Evolutionary conservation across 1,140 invertebrate genomes (phyloP).

Genomic region (Drosophila athabasca): DNA sequence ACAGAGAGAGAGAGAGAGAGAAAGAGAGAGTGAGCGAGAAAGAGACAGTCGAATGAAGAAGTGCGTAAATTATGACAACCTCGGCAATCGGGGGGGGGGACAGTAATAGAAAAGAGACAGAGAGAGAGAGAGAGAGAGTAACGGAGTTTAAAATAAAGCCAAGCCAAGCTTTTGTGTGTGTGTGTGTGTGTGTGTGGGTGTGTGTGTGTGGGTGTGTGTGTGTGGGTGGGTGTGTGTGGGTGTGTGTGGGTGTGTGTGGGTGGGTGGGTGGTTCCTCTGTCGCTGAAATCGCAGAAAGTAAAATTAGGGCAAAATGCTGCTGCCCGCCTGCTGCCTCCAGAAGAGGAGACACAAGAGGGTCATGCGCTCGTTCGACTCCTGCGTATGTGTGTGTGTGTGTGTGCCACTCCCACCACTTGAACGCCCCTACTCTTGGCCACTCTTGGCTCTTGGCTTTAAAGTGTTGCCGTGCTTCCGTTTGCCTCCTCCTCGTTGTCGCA

Average conservation of each 20-base stretch:
- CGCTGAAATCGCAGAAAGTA: conserved; percentile 74
- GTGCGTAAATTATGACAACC: conserved; percentile 80
- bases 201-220: conserved; percentile 35
- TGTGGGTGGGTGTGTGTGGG: no score
- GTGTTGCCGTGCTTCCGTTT: conserved; percentile 39
- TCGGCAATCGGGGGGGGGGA: neutral
- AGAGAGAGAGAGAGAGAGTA: conserved; percentile 20
- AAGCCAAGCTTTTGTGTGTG: conserved; percentile 17
- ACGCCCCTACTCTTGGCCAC: conserved; percentile 17
- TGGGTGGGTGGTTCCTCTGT: conserved; percentile 34
- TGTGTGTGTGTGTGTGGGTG: conserved; percentile 35
- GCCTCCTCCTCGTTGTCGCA: conserved; percentile 49
- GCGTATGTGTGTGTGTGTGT: conserved; percentile 22
- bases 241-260: conserved; percentile 33
- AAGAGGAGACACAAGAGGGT: no score
- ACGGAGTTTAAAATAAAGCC: conserved; percentile 28
- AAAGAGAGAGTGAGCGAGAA: conserved; percentile 21
- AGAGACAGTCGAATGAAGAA: conserved; percentile 56
- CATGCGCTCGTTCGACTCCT: no score
- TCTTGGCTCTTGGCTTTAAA: conserved; percentile 37
- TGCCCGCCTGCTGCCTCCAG: conserved; percentile 8
- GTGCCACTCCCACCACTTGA: conserved; percentile 55
- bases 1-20: conserved; percentile 19
- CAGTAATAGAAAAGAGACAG: neutral
- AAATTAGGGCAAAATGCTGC: conserved; percentile 79